Evolutionary conservation across 2,113 vertebrate species (phyloP).

Genomic region (Strix uralensis): DNA sequence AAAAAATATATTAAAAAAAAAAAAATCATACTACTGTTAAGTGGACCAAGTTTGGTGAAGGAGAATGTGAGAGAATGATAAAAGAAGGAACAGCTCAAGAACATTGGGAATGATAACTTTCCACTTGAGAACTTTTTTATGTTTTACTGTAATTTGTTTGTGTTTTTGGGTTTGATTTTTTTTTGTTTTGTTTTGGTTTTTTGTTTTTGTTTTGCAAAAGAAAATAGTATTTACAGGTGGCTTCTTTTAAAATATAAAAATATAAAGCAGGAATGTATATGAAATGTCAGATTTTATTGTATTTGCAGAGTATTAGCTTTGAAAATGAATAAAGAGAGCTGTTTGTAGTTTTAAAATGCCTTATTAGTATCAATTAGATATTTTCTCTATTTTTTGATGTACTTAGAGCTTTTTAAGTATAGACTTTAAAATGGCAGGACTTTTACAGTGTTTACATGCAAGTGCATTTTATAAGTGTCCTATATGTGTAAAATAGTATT

Average conservation of each 20-base stretch:
- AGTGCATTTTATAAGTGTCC: slow-evolving; percentile 92
- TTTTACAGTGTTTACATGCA: slow-evolving; percentile 96
- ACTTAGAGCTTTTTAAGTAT: slow-evolving; percentile 91
- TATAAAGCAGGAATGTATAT: slow-evolving; percentile 97
- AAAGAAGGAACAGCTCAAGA: slow-evolving; percentile 81
- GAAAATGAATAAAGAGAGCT: slow-evolving; percentile 90
- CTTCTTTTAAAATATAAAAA: slow-evolving; percentile 90
- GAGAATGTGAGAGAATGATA: slow-evolving; percentile 74
- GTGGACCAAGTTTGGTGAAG: slow-evolving; percentile 85
- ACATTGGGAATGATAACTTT: slow-evolving; percentile 81
- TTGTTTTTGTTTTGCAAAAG: slow-evolving; percentile 77
- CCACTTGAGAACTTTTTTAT: slow-evolving; percentile 92
- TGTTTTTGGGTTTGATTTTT: slow-evolving; percentile 46
- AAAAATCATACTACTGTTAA: slow-evolving; percentile 82
- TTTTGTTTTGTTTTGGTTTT: slow-evolving; percentile 69
- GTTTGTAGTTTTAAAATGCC: slow-evolving; percentile 93
- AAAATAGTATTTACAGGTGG: slow-evolving; percentile 95
- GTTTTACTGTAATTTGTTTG: slow-evolving; percentile 90
- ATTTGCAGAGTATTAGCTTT: slow-evolving; percentile 94
- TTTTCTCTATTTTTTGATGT: slow-evolving; percentile 94
- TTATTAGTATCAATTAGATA: slow-evolving; percentile 90
- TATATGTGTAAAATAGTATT: slow-evolving; percentile 88
- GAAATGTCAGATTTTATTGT: slow-evolving; percentile 95
- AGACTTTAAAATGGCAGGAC: slow-evolving; percentile 88
- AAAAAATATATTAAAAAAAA: slow-evolving; percentile 53